phyloP scores from a whole-genome alignment of 2,888 invertebrate species.

The Drosophila borborema region DNA sequence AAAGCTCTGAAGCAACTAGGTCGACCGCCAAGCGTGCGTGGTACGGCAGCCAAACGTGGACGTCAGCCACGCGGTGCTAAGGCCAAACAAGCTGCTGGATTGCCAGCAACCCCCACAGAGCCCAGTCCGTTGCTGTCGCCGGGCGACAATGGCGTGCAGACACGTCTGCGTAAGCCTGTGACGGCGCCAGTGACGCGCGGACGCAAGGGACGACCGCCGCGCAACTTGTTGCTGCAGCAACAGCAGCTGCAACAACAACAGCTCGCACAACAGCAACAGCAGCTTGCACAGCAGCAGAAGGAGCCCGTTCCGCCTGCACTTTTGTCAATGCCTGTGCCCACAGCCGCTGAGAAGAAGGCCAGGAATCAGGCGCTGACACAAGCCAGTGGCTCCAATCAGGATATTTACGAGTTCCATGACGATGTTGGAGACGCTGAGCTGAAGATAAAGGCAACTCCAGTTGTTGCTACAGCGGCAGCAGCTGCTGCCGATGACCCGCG shows the following conservation, averaged over 20 bases:
- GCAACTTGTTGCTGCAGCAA: conserved; percentile 81
- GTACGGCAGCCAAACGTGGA: conserved; percentile 73
- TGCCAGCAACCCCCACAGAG: conserved; percentile 38
- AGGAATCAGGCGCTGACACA: conserved; percentile 71
- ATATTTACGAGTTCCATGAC: conserved; percentile 96
- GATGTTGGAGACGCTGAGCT: conserved; percentile 92
- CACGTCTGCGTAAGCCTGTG: conserved; percentile 86
- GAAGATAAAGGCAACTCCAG: conserved; percentile 60
- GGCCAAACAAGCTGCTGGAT: conserved; percentile 60
- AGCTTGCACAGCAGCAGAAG: conserved; percentile 36
- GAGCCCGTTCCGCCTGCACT: conserved; percentile 21
- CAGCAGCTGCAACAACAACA: conserved; percentile 74
- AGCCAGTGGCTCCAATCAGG: conserved; percentile 85
- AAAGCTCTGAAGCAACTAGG: conserved; percentile 60
- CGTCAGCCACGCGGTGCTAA: conserved; percentile 83
- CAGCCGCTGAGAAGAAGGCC: conserved; percentile 83
- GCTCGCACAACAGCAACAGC: conserved; percentile 48
- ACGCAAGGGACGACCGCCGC: conserved; percentile 85
- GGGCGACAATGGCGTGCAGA: conserved; percentile 86
- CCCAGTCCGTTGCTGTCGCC: conserved; percentile 39
- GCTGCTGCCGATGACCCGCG: conserved; percentile 83
- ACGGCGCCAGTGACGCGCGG: conserved; percentile 80
- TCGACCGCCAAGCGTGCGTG: conserved; percentile 72
- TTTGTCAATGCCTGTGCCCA: conserved; percentile 41
- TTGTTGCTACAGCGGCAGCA: conserved; percentile 26